These are phyloP conservation scores for Leucoptera coffeella DNA, from an alignment of 2,888 invertebrate genomes.

Conservation along the genomic window DNA sequence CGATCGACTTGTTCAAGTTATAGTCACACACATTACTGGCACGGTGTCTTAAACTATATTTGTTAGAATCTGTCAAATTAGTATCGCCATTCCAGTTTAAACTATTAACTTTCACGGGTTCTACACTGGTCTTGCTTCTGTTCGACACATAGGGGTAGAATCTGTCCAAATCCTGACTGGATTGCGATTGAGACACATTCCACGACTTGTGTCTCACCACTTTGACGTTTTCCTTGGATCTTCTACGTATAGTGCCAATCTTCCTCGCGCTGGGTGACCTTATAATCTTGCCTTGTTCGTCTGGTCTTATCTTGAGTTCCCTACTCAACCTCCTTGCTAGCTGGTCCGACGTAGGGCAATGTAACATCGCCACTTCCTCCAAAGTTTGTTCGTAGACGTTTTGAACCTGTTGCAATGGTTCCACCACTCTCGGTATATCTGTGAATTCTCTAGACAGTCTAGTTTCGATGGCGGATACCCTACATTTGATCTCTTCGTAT, in stretches of 20 bases:
- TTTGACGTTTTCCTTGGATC: constrained; percentile 61
- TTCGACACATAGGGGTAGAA: constrained; percentile 51
- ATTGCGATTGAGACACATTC: constrained; percentile 50
- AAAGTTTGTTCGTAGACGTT: constrained; percentile 68
- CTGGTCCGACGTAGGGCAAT: constrained; percentile 61
- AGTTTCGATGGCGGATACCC: constrained; percentile 67
- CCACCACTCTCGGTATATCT: constrained; percentile 35
- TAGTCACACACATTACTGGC: constrained; percentile 5
- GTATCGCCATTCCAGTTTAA: constrained; percentile 4
- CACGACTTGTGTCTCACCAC: constrained; percentile 60
- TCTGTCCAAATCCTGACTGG: constrained; percentile 27
- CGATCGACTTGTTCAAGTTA: constrained; percentile 6
- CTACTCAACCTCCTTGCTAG: constrained; percentile 64
- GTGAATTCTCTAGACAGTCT: constrained; percentile 64
- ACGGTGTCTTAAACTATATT: constrained; percentile 7
- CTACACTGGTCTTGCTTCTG: constrained; percentile 24
- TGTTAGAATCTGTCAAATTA: no score
- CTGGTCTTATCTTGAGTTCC: constrained; percentile 68
- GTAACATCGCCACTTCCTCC: constrained; percentile 60
- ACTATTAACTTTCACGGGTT: constrained; percentile 12
- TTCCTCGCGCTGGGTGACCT: constrained; percentile 77
- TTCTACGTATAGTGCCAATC: constrained; percentile 67
- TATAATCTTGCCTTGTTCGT: constrained; percentile 63
- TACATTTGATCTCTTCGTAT: constrained; percentile 70
- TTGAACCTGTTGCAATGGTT: constrained; percentile 60